Base-by-base conservation (phyloP, 2,113 vertebrate species). In the Ciconia maguari region DNA sequence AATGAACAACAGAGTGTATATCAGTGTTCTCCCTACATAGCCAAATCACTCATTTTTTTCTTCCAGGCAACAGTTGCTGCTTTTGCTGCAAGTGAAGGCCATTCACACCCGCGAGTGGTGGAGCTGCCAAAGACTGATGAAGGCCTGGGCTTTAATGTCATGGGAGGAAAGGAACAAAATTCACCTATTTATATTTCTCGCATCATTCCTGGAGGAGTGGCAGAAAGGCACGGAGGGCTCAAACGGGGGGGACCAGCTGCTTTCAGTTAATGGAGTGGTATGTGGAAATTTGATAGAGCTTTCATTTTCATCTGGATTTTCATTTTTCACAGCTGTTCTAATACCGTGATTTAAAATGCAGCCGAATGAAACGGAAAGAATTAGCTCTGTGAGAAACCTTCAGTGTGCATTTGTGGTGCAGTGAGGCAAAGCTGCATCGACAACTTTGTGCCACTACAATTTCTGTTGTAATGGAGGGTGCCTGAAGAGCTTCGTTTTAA, bases 181-280 rank as follows among this genome's bases (percentile, higher is more conserved):
- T 99, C 99, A 10, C 99, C 99, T 30, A 99, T 99, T 96, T 99
- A 99, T 96, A 99, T 99, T 97, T 99, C 99, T 55, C 99, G 99
- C 96, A 99, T 99, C 97, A 99, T 99, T 97, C 99, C 99, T 15
- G 99, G 99, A 90, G 99, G 99, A 74, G 99, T 99, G 94, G 99
- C 99, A 1, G 99, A 99, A 98, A 98, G 99, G 94, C 99, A 99
- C 0, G 99, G 99, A 64, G 99, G 99, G 75, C 98, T 99, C 42
- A 99, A 99, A 96, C 98, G 99, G 91, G 99, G 99, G 99, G n/a
- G 99, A 99, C 97, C 99, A 99, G 98, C 99, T 99, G 70, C 98
- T 99, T 83, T 99, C 99, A 7, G 99, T 99, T 97, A 99, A 99
- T 16, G 99, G 99, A 88, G 99, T 99, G 99, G 99, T 99, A 98